These are phyloP conservation scores for Ptychochromis oligacanthus DNA, from an alignment of 2,113 vertebrate genomes.

Conservation along the genomic window DNA sequence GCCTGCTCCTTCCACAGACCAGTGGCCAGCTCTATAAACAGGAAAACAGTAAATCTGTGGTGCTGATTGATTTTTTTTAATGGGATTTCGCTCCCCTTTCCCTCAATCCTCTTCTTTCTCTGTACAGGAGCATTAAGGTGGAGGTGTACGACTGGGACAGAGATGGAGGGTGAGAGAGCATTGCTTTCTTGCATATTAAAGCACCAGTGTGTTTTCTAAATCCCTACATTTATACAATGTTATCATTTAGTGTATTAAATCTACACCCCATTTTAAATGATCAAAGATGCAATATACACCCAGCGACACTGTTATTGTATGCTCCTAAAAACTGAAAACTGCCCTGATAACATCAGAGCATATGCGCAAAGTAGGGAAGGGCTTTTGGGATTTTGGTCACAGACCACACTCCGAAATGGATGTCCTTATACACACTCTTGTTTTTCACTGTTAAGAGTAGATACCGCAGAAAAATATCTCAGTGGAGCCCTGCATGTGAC, in stretches of 20 bases:
- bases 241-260: not conserved
- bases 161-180: slow-evolving; percentile 83
- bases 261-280: not conserved
- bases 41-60: slow-evolving; percentile 16
- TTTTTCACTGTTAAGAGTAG: not conserved
- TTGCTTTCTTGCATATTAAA: not conserved
- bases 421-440: not conserved
- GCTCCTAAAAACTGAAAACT: not conserved
- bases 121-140: slow-evolving; percentile 89
- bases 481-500: not conserved
- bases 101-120: slow-evolving; percentile 23
- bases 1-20: not conserved
- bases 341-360: not conserved
- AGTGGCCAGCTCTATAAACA: not conserved
- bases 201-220: not conserved
- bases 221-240: not conserved
- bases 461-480: not conserved
- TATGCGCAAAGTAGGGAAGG: slow-evolving; percentile 3
- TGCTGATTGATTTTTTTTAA: slow-evolving; percentile 48
- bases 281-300: not conserved
- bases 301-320: not conserved
- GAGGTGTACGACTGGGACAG: slow-evolving; percentile 97
- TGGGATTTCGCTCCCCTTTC: slow-evolving; percentile 5
- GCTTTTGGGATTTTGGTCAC: slow-evolving; percentile 15
- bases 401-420: not conserved